Percentiles rank a stretch among this genome's conserved stretches.
phyloP scores from a whole-genome alignment of 2,888 invertebrate species.

The Conops quadrifasciatus region DNA sequence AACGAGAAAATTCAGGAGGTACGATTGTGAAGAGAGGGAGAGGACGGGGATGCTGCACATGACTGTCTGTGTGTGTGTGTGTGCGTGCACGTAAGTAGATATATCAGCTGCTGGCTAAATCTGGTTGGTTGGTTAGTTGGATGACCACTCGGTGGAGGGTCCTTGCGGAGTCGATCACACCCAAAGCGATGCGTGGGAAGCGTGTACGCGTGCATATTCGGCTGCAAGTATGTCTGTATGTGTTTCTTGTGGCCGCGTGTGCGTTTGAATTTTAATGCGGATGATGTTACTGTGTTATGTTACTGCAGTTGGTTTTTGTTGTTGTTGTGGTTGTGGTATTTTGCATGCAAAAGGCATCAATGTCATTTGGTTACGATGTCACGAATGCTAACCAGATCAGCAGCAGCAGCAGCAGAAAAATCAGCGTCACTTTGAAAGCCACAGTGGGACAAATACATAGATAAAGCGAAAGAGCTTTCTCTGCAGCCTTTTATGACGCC shows the following conservation, averaged over 20 bases:
- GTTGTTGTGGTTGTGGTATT: conserved; percentile 10
- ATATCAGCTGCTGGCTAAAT: too few relatives aligned
- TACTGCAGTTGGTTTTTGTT: not conserved
- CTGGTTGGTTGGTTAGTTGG: too few relatives aligned
- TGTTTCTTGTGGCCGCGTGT: not conserved
- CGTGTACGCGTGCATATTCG: not conserved
- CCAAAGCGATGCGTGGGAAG: too few relatives aligned
- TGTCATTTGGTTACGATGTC: conserved; percentile 24
- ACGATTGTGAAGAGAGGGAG: too few relatives aligned
- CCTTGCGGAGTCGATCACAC: too few relatives aligned
- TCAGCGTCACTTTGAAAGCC: not conserved
- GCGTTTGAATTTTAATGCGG: not conserved
- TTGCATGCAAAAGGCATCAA: not conserved
- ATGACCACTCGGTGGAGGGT: too few relatives aligned
- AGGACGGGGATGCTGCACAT: too few relatives aligned
- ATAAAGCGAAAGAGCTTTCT: not conserved
- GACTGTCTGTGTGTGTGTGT: too few relatives aligned
- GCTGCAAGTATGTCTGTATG: not conserved
- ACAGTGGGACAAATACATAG: not conserved
- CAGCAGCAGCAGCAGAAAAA: not conserved
- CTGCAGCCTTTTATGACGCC: not conserved
- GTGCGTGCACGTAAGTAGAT: too few relatives aligned
- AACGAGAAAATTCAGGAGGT: too few relatives aligned
- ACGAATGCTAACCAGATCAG: conserved; percentile 10
- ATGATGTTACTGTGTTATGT: not conserved